phyloP scores from a whole-genome alignment of 2,113 vertebrate species.

The Lontra canadensis region DNA sequence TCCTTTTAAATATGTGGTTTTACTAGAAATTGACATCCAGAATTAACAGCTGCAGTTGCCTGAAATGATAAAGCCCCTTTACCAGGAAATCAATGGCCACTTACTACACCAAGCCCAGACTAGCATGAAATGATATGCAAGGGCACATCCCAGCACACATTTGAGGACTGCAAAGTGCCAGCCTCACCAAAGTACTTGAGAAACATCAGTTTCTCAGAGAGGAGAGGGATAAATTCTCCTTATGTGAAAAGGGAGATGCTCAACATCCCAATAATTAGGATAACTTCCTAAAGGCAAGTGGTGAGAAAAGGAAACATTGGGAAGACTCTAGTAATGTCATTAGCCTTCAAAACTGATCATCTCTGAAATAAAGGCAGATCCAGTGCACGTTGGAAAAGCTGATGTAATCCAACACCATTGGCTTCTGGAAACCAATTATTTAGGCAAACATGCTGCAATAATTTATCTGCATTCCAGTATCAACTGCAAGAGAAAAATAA shows the following conservation, averaged over 20 bases:
- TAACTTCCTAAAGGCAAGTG: neutral
- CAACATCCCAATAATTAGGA: neutral
- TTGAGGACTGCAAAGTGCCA: neutral
- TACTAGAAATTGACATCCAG: conserved; percentile 43
- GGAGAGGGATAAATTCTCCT: neutral
- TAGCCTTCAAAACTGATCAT: neutral
- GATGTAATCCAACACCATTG: conserved; percentile 4
- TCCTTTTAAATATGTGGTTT: conserved; percentile 30
- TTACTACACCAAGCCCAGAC: neutral
- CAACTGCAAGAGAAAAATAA: conserved; percentile 21
- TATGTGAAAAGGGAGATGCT: neutral
- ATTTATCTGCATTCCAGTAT: conserved; percentile 38
- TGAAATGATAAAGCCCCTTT: conserved; percentile 50
- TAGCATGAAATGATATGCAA: neutral
- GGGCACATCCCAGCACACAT: neutral
- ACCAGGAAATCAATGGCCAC: conserved; percentile 55
- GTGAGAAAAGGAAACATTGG: neutral
- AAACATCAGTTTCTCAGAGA: neutral
- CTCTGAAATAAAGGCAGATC: neutral
- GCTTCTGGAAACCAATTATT: conserved; percentile 33
- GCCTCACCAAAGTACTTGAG: neutral
- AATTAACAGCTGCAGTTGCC: conserved; percentile 56
- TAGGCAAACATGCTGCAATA: conserved; percentile 18
- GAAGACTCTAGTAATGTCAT: neutral
- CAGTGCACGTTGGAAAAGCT: neutral